phyloP scores from a whole-genome alignment of 1,140 invertebrate genomes.

The Chionoecetes opilio region DNA sequence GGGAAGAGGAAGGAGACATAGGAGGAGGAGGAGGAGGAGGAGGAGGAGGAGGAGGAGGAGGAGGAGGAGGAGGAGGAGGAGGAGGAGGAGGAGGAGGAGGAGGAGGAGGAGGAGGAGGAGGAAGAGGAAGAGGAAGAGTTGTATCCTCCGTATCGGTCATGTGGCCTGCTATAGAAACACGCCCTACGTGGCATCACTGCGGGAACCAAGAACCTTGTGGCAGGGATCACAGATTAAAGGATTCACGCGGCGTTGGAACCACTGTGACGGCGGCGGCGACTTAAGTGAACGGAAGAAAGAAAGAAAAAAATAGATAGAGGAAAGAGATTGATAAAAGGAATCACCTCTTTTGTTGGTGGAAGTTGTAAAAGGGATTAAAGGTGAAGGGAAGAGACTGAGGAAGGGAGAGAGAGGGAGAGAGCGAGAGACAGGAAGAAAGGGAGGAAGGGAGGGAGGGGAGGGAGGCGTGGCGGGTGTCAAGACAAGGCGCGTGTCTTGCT shows the following conservation, averaged over 20 bases:
- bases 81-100: neutral
- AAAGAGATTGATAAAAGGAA: constrained; percentile 30
- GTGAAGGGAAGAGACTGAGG: neutral
- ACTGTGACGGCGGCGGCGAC: neutral
- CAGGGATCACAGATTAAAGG: neutral
- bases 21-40: neutral
- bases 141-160: too few relatives aligned
- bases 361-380: neutral
- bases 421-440: neutral
- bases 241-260: neutral
- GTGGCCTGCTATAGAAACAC: neutral
- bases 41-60: too few relatives aligned
- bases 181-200: neutral
- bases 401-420: neutral
- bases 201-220: neutral
- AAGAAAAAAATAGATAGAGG: neutral
- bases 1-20: neutral
- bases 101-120: neutral
- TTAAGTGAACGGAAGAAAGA: neutral
- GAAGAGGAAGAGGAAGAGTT: neutral
- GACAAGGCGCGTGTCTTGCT: neutral
- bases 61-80: too few relatives aligned
- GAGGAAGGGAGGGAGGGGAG: too few relatives aligned
- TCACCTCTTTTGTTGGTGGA: constrained; percentile 5
- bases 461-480: neutral